A percentile compares a stretch with the other conserved stretches of the same genome.
Conservation (phyloP, 2,888 invertebrate genomes). For the Drosophila planitibia region DNA sequence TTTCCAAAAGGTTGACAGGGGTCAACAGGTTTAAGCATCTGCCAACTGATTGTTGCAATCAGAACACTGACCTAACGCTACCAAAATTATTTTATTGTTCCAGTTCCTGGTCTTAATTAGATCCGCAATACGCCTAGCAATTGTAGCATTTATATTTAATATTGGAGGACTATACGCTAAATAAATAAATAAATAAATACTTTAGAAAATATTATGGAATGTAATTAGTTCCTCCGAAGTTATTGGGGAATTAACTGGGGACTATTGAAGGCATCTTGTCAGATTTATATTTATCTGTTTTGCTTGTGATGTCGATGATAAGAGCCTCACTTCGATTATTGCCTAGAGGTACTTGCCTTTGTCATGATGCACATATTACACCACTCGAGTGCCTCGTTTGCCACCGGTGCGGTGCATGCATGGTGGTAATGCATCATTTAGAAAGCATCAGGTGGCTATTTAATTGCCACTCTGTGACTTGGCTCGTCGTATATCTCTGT, state of each 20-base stretch:
- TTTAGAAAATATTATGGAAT: neutral
- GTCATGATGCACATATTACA: neutral
- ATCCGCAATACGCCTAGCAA: neutral
- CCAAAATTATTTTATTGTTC: too few species aligned
- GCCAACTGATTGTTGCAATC: constrained; percentile 3
- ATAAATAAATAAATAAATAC: neutral
- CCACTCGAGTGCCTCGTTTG: neutral
- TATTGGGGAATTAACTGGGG: neutral
- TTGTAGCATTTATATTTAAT: neutral
- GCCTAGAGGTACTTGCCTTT: neutral
- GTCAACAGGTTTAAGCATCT: neutral
- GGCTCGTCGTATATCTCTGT: constrained; percentile 37
- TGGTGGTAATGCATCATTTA: constrained; percentile 25
- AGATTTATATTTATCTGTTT: neutral
- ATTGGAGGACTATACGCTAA: neutral
- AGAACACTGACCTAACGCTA: neutral
- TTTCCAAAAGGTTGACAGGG: neutral
- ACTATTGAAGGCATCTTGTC: neutral
- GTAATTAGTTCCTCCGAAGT: neutral
- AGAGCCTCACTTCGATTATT: neutral
- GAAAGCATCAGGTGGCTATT: constrained; percentile 53
- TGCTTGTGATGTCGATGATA: neutral
- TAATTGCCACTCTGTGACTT: constrained; percentile 42
- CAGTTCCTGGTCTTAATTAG: neutral
- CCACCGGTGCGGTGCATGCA: neutral